Conservation (phyloP, 2,888 invertebrate species). For the Griposia aprilina region DNA sequence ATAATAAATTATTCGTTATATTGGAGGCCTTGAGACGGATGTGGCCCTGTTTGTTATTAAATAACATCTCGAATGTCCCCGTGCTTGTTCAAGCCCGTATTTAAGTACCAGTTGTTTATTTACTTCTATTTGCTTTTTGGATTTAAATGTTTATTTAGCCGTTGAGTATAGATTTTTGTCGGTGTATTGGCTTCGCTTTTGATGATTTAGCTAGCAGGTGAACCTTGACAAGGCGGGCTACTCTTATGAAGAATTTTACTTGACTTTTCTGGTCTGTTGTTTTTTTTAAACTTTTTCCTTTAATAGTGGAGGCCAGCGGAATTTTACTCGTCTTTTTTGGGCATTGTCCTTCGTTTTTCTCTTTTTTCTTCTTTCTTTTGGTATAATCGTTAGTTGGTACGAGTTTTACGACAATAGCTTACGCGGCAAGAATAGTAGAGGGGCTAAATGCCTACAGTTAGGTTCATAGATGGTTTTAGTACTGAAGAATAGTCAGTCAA, state of each 20-base stretch:
- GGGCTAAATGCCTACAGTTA: not conserved
- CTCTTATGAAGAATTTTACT: not conserved
- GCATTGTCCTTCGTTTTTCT: not conserved
- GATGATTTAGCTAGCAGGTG: slow-evolving; percentile 38
- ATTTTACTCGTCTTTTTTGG: slow-evolving; percentile 24
- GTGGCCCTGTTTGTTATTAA: slow-evolving; percentile 55
- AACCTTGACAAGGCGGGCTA: slow-evolving; percentile 37
- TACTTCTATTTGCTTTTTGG: slow-evolving; percentile 51
- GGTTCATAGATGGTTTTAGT: not conserved
- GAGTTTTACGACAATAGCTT: not conserved
- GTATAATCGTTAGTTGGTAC: not conserved
- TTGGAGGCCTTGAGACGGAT: slow-evolving; percentile 60
- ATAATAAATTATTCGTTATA: slow-evolving; percentile 48
- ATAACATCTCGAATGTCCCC: slow-evolving; percentile 59
- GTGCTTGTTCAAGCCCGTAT: slow-evolving; percentile 41
- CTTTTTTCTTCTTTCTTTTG: not conserved
- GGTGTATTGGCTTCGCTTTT: slow-evolving; percentile 48
- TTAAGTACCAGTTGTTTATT: slow-evolving; percentile 59
- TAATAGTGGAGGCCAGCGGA: not conserved
- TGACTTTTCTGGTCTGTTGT: not conserved
- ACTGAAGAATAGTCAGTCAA: not conserved
- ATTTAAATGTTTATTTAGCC: slow-evolving; percentile 52
- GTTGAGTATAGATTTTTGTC: slow-evolving; percentile 37
- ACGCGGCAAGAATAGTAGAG: not conserved
- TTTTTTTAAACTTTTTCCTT: slow-evolving; percentile 2